Conservation (phyloP, 1,140 invertebrate genomes). For the Drosophila busckii region DNA sequence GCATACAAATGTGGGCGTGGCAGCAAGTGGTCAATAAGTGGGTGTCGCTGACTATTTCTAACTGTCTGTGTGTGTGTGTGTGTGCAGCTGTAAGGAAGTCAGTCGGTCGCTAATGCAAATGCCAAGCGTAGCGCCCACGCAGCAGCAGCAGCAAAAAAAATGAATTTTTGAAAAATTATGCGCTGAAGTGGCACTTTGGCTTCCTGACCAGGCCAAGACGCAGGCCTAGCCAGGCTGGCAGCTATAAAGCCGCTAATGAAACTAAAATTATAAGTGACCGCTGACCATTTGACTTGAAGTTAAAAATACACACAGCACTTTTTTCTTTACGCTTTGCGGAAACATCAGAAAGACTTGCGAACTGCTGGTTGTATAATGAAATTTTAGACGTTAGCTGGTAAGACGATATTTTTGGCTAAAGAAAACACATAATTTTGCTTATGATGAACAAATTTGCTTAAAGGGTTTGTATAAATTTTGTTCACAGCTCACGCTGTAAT, state of each 20-base stretch:
- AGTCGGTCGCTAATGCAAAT: slow-evolving; percentile 60
- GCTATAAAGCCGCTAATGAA: slow-evolving; percentile 55
- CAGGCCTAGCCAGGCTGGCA: slow-evolving; percentile 1
- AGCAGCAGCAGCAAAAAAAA: slow-evolving; percentile 40
- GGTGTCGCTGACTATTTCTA: slow-evolving; percentile 11
- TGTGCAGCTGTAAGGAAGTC: slow-evolving; percentile 69
- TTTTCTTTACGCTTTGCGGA: slow-evolving; percentile 34
- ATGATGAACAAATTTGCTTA: too few relatives aligned
- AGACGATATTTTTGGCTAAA: slow-evolving; percentile 68
- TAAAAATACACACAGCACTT: slow-evolving; percentile 58
- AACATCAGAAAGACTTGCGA: slow-evolving; percentile 31
- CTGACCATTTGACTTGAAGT: slow-evolving; percentile 44
- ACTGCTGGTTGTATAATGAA: slow-evolving; percentile 57
- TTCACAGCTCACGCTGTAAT: too few relatives aligned
- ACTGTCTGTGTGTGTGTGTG: slow-evolving; percentile 28
- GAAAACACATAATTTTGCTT: too few relatives aligned
- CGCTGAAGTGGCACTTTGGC: slow-evolving; percentile 47
- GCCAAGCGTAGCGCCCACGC: slow-evolving; percentile 43
- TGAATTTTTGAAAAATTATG: slow-evolving; percentile 67
- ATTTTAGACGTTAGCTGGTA: slow-evolving; percentile 41
- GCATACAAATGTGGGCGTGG: slow-evolving; percentile 24
- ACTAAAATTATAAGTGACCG: slow-evolving; percentile 72
- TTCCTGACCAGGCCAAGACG: slow-evolving; percentile 12
- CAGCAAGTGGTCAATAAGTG: slow-evolving; percentile 34
- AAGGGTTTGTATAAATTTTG: too few relatives aligned